Evolutionary conservation across 92 coral and sea anemone genomes (phyloP).

Genomic region (Bergia sp.): DNA sequence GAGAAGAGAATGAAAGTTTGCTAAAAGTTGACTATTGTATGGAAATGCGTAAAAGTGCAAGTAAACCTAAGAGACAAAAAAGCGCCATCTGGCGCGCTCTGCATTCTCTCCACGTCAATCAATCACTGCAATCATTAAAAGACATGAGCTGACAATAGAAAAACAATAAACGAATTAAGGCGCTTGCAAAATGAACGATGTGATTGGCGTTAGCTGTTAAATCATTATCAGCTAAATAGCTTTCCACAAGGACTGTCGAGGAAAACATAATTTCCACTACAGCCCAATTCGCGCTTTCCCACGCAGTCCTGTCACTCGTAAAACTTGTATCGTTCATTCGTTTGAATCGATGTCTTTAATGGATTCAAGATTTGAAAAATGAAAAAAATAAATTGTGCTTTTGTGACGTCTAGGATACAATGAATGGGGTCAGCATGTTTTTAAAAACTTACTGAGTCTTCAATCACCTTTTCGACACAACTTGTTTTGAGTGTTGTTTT

Average conservation of each 20-base stretch:
- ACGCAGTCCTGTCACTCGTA: conserved; percentile 54
- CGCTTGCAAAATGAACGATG: conserved; percentile 78
- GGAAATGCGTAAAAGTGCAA: conserved; percentile 92
- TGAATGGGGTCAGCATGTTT: background rate
- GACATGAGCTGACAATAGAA: conserved; percentile 93
- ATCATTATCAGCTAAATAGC: conserved; percentile 90
- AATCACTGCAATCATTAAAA: conserved; percentile 94
- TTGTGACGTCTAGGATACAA: background rate
- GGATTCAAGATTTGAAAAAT: conserved; percentile 45
- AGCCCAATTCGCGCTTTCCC: conserved; percentile 73
- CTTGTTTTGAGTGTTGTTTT: conserved; percentile 10
- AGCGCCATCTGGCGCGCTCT: conserved; percentile 97
- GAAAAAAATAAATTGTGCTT: conserved; percentile 25
- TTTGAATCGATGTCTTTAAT: conserved; percentile 50
- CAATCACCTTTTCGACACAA: conserved; percentile 21
- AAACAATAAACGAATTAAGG: conserved; percentile 97
- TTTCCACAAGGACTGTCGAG: conserved; percentile 73
- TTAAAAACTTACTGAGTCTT: conserved; percentile 20
- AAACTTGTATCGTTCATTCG: conserved; percentile 21
- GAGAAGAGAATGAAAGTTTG: conserved; percentile 84
- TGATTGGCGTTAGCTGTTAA: conserved; percentile 93
- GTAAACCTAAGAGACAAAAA: conserved; percentile 83
- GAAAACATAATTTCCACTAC: conserved; percentile 70
- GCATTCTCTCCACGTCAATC: conserved; percentile 90
- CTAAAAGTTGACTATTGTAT: conserved; percentile 75